These are phyloP conservation scores for Manis crassicaudata DNA, from an alignment of 2,797 vertebrate genomes.

Conservation along the genomic window DNA sequence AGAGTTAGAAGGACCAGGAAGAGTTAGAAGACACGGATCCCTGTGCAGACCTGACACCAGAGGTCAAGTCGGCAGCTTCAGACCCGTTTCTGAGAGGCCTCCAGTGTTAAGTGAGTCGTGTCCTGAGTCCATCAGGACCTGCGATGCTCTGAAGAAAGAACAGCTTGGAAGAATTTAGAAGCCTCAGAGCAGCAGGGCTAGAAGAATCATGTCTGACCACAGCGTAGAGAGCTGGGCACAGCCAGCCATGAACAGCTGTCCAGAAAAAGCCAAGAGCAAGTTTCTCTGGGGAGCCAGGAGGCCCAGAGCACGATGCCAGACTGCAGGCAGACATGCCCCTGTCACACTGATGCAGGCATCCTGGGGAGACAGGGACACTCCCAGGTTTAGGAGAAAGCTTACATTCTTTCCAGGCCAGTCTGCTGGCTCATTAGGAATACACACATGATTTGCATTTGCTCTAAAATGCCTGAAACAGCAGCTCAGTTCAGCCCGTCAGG, in stretches of 20 bases:
- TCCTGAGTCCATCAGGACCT: neutral
- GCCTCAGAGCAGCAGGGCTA: neutral
- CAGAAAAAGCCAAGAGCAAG: slow-evolving; percentile 18
- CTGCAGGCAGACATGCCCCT: slow-evolving; percentile 23
- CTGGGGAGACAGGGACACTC: slow-evolving; percentile 50
- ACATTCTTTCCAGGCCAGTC: slow-evolving; percentile 21
- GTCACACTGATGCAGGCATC: slow-evolving; percentile 61
- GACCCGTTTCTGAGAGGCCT: neutral
- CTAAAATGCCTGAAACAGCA: slow-evolving; percentile 56
- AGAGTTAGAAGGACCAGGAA: neutral
- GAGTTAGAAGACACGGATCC: neutral
- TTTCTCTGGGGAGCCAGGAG: slow-evolving; percentile 5
- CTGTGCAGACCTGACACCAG: neutral
- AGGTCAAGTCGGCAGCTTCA: neutral
- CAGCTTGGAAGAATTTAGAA: neutral
- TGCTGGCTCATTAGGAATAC: slow-evolving; percentile 14
- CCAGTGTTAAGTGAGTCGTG: neutral
- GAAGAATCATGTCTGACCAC: neutral
- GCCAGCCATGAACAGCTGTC: neutral
- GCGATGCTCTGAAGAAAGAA: neutral
- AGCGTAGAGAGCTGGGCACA: neutral
- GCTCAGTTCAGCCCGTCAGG: neutral
- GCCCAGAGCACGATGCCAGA: neutral
- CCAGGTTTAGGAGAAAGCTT: slow-evolving; percentile 44
- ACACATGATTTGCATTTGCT: neutral